Conservation (phyloP, 2,113 vertebrate genomes). For the Phyllostomus discolor region DNA sequence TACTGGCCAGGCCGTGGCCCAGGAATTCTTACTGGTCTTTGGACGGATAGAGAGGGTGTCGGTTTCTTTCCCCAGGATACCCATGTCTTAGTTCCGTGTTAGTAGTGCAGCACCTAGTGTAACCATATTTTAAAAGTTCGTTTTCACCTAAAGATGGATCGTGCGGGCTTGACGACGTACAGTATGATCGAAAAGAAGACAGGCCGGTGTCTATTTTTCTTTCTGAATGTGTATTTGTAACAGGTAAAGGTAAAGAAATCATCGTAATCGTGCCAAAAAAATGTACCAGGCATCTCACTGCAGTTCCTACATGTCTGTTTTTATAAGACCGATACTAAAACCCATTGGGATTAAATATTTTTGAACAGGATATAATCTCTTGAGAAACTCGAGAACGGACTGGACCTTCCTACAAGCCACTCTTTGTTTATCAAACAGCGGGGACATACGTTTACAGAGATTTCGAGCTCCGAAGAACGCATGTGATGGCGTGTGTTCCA, state of each 20-base stretch:
- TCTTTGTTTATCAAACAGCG: neutral
- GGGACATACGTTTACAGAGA: neutral
- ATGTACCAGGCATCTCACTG: constrained; percentile 70
- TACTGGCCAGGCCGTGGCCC: neutral
- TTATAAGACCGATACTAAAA: constrained; percentile 78
- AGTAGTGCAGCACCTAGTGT: neutral
- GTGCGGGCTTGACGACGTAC: constrained; percentile 25
- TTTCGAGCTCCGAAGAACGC: neutral
- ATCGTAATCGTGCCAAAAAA: constrained; percentile 67
- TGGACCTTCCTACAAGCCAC: neutral
- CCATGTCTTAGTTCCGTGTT: constrained; percentile 56
- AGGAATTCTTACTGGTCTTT: neutral
- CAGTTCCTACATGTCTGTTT: constrained; percentile 77
- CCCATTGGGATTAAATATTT: constrained; percentile 79
- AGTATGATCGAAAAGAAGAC: constrained; percentile 69
- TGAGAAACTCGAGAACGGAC: constrained; percentile 48
- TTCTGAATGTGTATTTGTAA: constrained; percentile 80
- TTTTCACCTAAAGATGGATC: constrained; percentile 56
- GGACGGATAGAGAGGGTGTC: neutral
- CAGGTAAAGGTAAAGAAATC: constrained; percentile 60
- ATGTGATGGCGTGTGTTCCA: neutral
- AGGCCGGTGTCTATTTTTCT: constrained; percentile 56
- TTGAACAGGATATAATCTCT: constrained; percentile 75
- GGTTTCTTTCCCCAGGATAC: neutral
- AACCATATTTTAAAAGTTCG: constrained; percentile 46